Conservation (phyloP, 2,113 vertebrate species). For the Rhea americana region DNA sequence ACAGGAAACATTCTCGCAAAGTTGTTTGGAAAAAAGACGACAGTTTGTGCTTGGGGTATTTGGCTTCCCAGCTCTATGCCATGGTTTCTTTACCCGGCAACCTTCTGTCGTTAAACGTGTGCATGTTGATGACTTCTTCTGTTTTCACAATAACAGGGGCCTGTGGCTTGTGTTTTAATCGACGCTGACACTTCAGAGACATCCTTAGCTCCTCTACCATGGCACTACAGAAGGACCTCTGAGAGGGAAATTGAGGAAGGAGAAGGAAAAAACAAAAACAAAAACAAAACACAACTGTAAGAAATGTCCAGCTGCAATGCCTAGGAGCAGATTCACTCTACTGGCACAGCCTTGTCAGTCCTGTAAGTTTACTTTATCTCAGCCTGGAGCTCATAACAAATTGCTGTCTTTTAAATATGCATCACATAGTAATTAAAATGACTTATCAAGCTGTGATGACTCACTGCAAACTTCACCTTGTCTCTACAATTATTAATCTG, state of each 20-base stretch:
- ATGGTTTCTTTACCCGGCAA: conserved; percentile 99
- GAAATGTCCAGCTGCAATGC: neutral
- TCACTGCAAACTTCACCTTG: conserved; percentile 65
- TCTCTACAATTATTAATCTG: conserved; percentile 45
- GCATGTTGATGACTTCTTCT: conserved; percentile 99
- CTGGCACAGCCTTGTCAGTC: neutral
- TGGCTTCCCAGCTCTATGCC: conserved; percentile 87
- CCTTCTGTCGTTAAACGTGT: conserved; percentile 98
- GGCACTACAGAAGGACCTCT: conserved; percentile 98
- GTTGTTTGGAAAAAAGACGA: conserved; percentile 85
- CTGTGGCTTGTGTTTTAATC: conserved; percentile 97
- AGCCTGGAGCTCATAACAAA: conserved; percentile 41
- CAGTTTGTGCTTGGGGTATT: conserved; percentile 87
- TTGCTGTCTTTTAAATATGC: conserved; percentile 51
- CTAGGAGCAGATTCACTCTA: conserved; percentile 25
- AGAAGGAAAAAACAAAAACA: neutral
- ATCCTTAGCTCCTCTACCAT: conserved; percentile 96
- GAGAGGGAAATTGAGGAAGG: conserved; percentile 57
- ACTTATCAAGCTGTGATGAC: conserved; percentile 42
- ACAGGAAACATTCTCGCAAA: conserved; percentile 98
- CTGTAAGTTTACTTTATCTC: conserved; percentile 21
- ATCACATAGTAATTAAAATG: conserved; percentile 61
- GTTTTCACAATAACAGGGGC: conserved; percentile 95
- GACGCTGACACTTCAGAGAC: conserved; percentile 96
- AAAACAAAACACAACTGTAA: conserved; percentile 21